Conservation (phyloP, 2,113 vertebrate genomes). For the Nannobrachium achirus region DNA sequence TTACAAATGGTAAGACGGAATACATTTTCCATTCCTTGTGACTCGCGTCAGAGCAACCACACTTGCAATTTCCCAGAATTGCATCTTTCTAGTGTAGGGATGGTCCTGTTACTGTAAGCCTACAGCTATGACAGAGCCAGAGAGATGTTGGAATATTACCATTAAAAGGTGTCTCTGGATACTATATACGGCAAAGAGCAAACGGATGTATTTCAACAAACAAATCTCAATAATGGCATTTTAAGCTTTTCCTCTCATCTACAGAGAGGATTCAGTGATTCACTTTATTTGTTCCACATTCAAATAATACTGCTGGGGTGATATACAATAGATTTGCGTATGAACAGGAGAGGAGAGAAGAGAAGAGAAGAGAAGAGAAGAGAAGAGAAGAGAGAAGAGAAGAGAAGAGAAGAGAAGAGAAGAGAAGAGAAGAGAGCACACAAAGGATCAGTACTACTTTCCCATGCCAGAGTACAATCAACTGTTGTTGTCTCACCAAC, state of each 20-base stretch:
- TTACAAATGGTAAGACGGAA: no score
- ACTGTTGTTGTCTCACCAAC: slow-evolving; percentile 70
- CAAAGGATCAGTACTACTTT: slow-evolving; percentile 74
- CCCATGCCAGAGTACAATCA: slow-evolving; percentile 67
- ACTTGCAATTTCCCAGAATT: no score
- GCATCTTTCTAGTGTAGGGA: no score
- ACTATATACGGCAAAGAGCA: no score
- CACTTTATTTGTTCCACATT: slow-evolving; percentile 75
- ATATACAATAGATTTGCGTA: slow-evolving; percentile 59
- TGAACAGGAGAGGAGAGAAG: slow-evolving; percentile 26
- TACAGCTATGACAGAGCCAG: no score
- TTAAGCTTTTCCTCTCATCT: no score
- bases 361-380: slow-evolving; percentile 12
- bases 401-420: not conserved
- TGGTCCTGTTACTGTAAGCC: no score
- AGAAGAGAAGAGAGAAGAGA: slow-evolving; percentile 5
- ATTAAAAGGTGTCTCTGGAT: no score
- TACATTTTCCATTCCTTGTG: no score
- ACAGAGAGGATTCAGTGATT: slow-evolving; percentile 70
- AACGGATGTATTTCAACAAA: slow-evolving; percentile 59
- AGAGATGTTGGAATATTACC: no score
- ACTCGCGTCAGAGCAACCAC: no score
- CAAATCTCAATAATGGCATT: slow-evolving; percentile 53
- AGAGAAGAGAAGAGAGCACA: slow-evolving; percentile 30
- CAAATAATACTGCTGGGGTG: slow-evolving; percentile 69